Evolutionary conservation across 2,888 invertebrate species (phyloP).

Genomic region (Euzophera pinguis): DNA sequence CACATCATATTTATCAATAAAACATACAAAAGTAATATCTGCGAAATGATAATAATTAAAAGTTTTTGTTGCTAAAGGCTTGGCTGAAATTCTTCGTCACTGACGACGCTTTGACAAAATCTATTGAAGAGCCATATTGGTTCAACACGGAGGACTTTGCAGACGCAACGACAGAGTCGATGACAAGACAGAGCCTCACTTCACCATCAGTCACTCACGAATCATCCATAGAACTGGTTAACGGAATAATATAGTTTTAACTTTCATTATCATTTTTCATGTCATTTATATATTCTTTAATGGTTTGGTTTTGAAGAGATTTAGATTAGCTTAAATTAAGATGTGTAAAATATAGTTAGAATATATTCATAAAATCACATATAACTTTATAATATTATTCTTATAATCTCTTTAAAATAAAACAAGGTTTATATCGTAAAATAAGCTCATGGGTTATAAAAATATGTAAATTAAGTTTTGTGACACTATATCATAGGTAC

Average conservation of each 20-base stretch:
- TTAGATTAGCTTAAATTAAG: slow-evolving; percentile 4
- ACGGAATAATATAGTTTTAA: slow-evolving; percentile 67
- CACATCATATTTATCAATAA: neutral
- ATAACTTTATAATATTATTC: neutral
- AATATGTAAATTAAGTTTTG: neutral
- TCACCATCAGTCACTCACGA: slow-evolving; percentile 58
- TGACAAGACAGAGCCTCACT: slow-evolving; percentile 54
- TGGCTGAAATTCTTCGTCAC: slow-evolving; percentile 81
- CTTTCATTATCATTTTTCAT: slow-evolving; percentile 37
- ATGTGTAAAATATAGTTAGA: too few species aligned
- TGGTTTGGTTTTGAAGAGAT: slow-evolving; percentile 55
- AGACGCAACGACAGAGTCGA: slow-evolving; percentile 59
- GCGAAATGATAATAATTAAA: slow-evolving; percentile 32
- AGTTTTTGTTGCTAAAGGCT: slow-evolving; percentile 74
- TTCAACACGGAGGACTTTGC: slow-evolving; percentile 57
- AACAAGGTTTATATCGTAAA: slow-evolving; percentile 20
- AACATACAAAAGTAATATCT: slow-evolving; percentile 14
- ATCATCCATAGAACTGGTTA: slow-evolving; percentile 71
- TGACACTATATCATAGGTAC: slow-evolving; percentile 12
- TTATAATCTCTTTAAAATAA: slow-evolving; percentile 48
- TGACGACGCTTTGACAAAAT: slow-evolving; percentile 72
- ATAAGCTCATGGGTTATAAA: slow-evolving; percentile 35
- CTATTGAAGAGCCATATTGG: slow-evolving; percentile 72
- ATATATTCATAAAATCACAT: neutral
- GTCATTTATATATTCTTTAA: neutral